Percentiles rank a stretch among this genome's conserved stretches.
phyloP scores from a whole-genome alignment of 2,113 vertebrate species.

The Edolisoma coerulescens region DNA sequence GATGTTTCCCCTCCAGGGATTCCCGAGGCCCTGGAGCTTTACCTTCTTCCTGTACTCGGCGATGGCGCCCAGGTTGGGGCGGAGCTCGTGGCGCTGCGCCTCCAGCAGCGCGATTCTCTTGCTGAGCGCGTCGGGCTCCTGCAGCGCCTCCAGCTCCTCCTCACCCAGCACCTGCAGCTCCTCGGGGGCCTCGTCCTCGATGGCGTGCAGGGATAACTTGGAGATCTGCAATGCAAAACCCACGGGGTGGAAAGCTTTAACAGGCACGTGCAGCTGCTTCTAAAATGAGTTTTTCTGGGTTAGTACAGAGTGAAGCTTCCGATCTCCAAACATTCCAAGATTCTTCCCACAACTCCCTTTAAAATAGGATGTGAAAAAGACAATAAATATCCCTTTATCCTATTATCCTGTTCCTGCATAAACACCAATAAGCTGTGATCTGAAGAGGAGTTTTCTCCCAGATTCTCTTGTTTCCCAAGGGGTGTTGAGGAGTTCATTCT shows the following conservation, averaged over 20 bases:
- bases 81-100: constrained; percentile 83
- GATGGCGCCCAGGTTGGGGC: constrained; percentile 90
- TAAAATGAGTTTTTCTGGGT: not conserved
- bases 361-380: not conserved
- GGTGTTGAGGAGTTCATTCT: not conserved
- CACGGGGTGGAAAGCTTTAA: not conserved
- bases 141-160: constrained; percentile 78
- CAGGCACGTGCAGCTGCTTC: fast-evolving
- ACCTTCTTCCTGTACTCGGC: constrained; percentile 92
- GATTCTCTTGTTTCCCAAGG: not conserved
- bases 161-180: constrained; percentile 72
- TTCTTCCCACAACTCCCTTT: not conserved
- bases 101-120: constrained; percentile 88
- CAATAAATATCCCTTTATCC: not conserved
- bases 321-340: not conserved
- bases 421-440: not conserved
- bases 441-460: not conserved
- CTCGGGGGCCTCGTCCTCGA: constrained; percentile 78
- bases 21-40: not conserved
- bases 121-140: constrained; percentile 77
- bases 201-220: constrained; percentile 80
- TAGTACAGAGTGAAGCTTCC: not conserved
- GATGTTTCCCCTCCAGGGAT: fast-evolving
- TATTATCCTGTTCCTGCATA: not conserved
- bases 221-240: constrained; percentile 73